Evolutionary conservation across 2,113 vertebrate species (phyloP).

Genomic region (Clarias gariepinus): DNA sequence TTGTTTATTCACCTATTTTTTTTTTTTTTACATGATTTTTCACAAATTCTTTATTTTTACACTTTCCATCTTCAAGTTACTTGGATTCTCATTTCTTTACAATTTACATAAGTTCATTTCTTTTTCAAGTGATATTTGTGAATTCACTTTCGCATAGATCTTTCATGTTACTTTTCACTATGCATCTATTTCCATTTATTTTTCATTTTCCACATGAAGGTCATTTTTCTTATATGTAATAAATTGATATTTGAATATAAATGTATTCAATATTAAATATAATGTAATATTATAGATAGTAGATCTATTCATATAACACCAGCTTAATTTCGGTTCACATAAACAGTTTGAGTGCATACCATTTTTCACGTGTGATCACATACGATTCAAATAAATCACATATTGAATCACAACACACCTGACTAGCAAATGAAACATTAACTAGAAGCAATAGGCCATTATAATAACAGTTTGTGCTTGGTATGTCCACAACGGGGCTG

Average conservation of each 20-base stretch:
- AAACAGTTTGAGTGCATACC: background rate
- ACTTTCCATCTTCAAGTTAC: background rate
- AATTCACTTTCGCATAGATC: too few relatives aligned
- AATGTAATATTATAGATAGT: too few relatives aligned
- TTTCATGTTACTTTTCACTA: too few relatives aligned
- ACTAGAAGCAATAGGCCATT: background rate
- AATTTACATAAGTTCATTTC: too few relatives aligned
- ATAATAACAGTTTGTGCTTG: slow-evolving; percentile 18
- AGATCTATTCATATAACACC: background rate
- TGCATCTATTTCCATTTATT: background rate
- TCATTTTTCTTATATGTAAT: too few relatives aligned
- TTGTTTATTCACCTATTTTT: background rate
- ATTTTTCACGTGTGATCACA: background rate
- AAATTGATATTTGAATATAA: too few relatives aligned
- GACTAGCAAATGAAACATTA: background rate
- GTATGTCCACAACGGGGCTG: slow-evolving; percentile 16
- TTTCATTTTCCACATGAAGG: background rate
- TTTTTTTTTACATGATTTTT: background rate
- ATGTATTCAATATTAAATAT: too few relatives aligned
- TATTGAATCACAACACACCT: background rate
- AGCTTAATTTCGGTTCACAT: background rate
- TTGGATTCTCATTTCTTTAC: too few relatives aligned
- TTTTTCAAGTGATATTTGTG: too few relatives aligned
- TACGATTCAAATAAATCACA: background rate
- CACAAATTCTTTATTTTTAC: background rate